These are phyloP conservation scores for Sebastes ruberrimus DNA, from an alignment of 2,797 vertebrate genomes.

Conservation along the genomic window DNA sequence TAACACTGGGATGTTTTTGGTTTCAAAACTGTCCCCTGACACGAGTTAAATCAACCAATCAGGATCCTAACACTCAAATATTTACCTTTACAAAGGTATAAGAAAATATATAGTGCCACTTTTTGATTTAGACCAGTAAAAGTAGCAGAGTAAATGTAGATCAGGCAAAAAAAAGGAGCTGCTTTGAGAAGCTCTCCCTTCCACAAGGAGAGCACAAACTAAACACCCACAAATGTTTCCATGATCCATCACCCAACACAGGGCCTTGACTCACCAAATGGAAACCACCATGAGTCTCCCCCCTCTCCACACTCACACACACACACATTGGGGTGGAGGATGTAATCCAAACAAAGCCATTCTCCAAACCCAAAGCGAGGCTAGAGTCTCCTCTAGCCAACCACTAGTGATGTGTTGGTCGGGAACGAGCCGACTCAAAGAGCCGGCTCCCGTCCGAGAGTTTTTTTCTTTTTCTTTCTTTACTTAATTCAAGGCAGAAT, in stretches of 20 bases:
- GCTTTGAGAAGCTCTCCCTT: not conserved
- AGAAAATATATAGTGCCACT: not conserved
- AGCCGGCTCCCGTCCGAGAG: too few relatives aligned
- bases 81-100: not conserved
- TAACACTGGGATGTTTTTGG: not conserved
- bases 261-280: conserved; percentile 60
- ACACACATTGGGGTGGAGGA: conserved; percentile 45
- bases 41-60: not conserved
- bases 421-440: too few relatives aligned
- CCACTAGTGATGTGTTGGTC: too few relatives aligned
- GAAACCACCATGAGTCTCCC: conserved; percentile 56
- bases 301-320: not conserved
- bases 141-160: not conserved
- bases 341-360: conserved; percentile 59
- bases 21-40: not conserved
- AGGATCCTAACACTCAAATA: not conserved
- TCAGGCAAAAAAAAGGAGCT: not conserved
- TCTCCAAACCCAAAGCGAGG: not conserved
- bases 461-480: too few relatives aligned
- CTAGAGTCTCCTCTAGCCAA: not conserved
- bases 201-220: not conserved
- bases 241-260: conserved; percentile 44
- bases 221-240: conserved; percentile 62
- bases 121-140: not conserved
- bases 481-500: too few relatives aligned